phyloP scores from a whole-genome alignment of 2,797 vertebrate genomes.

The Eupleurogrammus muticus region DNA sequence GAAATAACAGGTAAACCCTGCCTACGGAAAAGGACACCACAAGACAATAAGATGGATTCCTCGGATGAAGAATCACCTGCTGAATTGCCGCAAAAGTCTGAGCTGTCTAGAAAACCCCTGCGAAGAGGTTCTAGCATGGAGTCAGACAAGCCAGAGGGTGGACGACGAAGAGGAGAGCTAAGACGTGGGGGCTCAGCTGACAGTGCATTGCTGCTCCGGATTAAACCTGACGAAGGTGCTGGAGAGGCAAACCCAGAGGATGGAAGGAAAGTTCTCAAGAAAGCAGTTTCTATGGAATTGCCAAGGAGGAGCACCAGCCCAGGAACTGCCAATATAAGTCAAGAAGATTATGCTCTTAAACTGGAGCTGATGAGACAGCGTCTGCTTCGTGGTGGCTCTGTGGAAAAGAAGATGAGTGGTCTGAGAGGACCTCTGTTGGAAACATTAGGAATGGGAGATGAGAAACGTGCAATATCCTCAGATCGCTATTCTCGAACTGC shows the following conservation, averaged over 20 bases:
- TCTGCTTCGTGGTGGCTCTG: constrained; percentile 88
- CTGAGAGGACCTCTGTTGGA: constrained; percentile 95
- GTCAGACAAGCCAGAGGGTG: constrained; percentile 82
- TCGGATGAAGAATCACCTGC: constrained; percentile 86
- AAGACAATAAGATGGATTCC: constrained; percentile 80
- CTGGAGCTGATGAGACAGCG: constrained; percentile 95
- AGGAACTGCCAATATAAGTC: constrained; percentile 87
- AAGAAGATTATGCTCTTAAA: constrained; percentile 93
- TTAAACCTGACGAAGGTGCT: constrained; percentile 77
- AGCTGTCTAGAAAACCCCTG: constrained; percentile 85
- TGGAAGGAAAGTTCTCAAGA: constrained; percentile 87
- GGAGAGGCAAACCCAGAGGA: constrained; percentile 77
- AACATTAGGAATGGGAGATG: constrained; percentile 90
- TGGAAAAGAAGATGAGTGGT: constrained; percentile 95
- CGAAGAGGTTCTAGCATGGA: constrained; percentile 92
- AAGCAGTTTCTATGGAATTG: constrained; percentile 89
- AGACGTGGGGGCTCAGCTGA: constrained; percentile 94
- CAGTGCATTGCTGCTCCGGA: constrained; percentile 89
- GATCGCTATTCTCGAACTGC: constrained; percentile 80
- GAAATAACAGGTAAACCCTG: constrained; percentile 73
- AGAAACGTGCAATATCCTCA: constrained; percentile 76
- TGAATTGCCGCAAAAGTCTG: constrained; percentile 77
- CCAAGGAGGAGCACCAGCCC: constrained; percentile 88
- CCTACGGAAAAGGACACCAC: constrained; percentile 77
- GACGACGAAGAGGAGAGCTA: constrained; percentile 85